phyloP scores from a whole-genome alignment of 1,140 invertebrate genomes.

The Diorhabda elongata region DNA sequence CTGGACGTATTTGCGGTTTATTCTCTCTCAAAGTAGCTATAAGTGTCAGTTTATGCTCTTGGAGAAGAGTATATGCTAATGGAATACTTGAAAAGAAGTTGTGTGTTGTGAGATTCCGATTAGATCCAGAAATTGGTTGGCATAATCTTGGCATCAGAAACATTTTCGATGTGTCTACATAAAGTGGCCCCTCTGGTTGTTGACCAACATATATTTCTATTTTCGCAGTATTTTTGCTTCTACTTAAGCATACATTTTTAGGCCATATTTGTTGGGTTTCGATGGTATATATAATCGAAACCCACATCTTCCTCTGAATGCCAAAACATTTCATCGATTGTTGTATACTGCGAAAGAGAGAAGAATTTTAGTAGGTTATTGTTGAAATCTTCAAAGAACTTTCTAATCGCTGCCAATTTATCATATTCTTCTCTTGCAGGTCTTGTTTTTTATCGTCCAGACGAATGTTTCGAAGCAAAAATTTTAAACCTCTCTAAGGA shows the following conservation, averaged over 20 bases:
- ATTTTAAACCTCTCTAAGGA: too few species aligned
- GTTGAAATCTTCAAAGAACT: constrained; percentile 18
- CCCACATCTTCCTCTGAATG: constrained; percentile 40
- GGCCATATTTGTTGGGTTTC: constrained; percentile 29
- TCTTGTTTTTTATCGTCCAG: constrained; percentile 16
- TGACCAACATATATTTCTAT: neutral
- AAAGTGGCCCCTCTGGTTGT: neutral
- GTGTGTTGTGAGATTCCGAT: neutral
- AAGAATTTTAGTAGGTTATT: constrained; percentile 18
- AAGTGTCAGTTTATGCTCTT: constrained; percentile 6
- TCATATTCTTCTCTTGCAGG: neutral
- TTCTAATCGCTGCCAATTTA: too few species aligned
- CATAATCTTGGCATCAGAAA: constrained; percentile 6
- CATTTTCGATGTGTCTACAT: neutral
- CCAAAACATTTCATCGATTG: constrained; percentile 40
- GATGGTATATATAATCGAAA: constrained; percentile 44
- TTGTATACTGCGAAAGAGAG: constrained; percentile 22
- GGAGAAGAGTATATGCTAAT: neutral
- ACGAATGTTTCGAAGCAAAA: too few species aligned
- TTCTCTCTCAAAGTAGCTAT: constrained; percentile 21
- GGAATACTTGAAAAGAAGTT: neutral
- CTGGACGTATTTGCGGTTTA: constrained; percentile 11
- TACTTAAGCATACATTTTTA: neutral
- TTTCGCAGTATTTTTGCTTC: neutral
- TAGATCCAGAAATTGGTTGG: neutral